A percentile compares a stretch with the other conserved stretches of the same genome.
Evolutionary conservation across 2,888 invertebrate species (phyloP).

Genomic region (Antitype chi): DNA sequence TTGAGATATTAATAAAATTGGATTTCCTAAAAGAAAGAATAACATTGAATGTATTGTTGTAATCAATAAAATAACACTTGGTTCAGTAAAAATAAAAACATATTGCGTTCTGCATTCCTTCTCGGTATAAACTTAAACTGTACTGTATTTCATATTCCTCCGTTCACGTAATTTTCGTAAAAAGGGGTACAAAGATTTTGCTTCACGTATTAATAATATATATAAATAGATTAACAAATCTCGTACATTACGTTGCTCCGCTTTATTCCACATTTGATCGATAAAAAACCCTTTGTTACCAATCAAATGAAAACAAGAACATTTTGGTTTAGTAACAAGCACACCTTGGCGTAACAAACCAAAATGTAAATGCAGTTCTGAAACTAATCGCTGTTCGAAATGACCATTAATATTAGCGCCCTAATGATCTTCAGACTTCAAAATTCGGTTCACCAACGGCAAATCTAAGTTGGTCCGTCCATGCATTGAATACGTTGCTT

Average conservation of each 20-base stretch:
- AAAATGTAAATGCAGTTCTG: constrained; percentile 46
- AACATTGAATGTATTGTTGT: too few relatives aligned
- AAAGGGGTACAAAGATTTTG: too few relatives aligned
- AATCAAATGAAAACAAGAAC: constrained; percentile 68
- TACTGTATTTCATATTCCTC: too few relatives aligned
- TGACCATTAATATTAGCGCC: constrained; percentile 60
- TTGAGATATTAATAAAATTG: too few relatives aligned
- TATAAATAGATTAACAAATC: background rate
- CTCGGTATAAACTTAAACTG: too few relatives aligned
- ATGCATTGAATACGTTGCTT: constrained; percentile 78
- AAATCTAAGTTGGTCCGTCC: constrained; percentile 71
- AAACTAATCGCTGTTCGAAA: constrained; percentile 51
- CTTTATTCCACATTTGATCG: constrained; percentile 42
- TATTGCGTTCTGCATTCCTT: too few relatives aligned
- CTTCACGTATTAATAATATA: background rate
- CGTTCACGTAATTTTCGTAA: too few relatives aligned
- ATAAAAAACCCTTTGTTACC: constrained; percentile 63
- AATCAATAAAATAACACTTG: too few relatives aligned
- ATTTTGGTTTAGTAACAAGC: constrained; percentile 63
- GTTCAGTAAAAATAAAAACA: too few relatives aligned
- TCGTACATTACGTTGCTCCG: constrained; percentile 8
- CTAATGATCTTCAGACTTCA: constrained; percentile 61
- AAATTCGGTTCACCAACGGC: constrained; percentile 58
- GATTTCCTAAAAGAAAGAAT: too few relatives aligned
- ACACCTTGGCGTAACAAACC: constrained; percentile 57